Conservation (phyloP, 2,888 invertebrate genomes). For the Andricus curvator region DNA sequence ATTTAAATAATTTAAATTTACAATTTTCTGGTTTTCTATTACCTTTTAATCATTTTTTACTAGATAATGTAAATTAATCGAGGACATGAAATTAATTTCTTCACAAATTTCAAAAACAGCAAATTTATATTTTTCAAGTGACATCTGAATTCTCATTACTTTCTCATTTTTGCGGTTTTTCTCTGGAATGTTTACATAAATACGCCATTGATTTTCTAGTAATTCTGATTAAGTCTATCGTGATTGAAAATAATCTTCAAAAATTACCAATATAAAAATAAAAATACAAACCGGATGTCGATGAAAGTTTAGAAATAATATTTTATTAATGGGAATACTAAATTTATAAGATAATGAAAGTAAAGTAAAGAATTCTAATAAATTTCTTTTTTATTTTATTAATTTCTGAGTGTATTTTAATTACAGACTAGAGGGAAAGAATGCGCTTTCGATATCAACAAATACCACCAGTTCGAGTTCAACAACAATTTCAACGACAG, state of each 20-base stretch:
- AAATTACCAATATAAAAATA: background rate
- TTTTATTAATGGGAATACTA: background rate
- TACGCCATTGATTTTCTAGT: too few species aligned
- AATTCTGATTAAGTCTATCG: too few species aligned
- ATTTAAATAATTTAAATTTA: too few species aligned
- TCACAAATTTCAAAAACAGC: too few species aligned
- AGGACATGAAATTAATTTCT: too few species aligned
- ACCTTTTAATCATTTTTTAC: too few species aligned
- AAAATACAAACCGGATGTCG: background rate
- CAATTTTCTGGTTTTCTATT: too few species aligned
- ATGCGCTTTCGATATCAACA: conserved; percentile 64
- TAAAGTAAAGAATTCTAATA: background rate
- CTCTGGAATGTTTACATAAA: too few species aligned
- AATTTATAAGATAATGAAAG: background rate
- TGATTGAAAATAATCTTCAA: background rate
- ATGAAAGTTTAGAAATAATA: background rate
- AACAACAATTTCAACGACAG: conserved; percentile 59
- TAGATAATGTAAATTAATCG: too few species aligned
- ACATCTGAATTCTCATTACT: too few species aligned
- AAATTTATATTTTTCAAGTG: too few species aligned
- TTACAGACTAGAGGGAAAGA: conserved; percentile 69
- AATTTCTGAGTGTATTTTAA: conserved; percentile 25
- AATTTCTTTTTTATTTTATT: background rate
- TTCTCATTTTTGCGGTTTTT: too few species aligned
- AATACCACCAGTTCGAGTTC: conserved; percentile 55